phyloP scores from a whole-genome alignment of 1,140 invertebrate genomes.

The Musca domestica region DNA sequence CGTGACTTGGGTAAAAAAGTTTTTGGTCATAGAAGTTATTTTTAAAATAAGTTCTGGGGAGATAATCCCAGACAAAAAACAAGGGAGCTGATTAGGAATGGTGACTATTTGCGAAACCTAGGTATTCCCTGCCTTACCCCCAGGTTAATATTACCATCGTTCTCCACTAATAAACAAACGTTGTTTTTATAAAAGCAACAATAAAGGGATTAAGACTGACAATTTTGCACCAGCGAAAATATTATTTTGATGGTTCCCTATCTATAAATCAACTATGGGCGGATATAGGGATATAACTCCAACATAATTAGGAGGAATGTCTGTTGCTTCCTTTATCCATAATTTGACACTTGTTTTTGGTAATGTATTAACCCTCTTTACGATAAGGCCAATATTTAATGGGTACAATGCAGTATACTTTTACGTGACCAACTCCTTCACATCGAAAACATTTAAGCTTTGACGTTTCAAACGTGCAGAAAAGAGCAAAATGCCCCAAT shows the following conservation, averaged over 20 bases:
- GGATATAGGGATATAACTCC: constrained; percentile 4
- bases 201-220: too few relatives aligned
- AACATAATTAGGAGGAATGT: constrained; percentile 3
- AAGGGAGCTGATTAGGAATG: too few relatives aligned
- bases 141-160: too few relatives aligned
- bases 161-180: too few relatives aligned
- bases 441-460: neutral
- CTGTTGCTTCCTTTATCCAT: constrained; percentile 1
- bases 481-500: neutral
- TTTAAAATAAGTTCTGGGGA: too few relatives aligned
- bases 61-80: too few relatives aligned
- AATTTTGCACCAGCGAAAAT: too few relatives aligned
- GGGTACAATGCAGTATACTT: neutral
- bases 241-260: neutral
- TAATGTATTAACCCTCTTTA: neutral
- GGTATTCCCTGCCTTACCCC: too few relatives aligned
- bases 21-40: too few relatives aligned
- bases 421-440: neutral
- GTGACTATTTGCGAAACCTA: too few relatives aligned
- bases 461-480: neutral
- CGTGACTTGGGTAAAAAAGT: too few relatives aligned
- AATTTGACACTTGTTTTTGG: constrained; percentile 3
- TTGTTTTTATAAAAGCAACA: too few relatives aligned
- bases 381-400: neutral
- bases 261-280: neutral